Base-by-base conservation (phyloP, 1,140 invertebrate genomes). In the Rhizoglyphus robini region DNA sequence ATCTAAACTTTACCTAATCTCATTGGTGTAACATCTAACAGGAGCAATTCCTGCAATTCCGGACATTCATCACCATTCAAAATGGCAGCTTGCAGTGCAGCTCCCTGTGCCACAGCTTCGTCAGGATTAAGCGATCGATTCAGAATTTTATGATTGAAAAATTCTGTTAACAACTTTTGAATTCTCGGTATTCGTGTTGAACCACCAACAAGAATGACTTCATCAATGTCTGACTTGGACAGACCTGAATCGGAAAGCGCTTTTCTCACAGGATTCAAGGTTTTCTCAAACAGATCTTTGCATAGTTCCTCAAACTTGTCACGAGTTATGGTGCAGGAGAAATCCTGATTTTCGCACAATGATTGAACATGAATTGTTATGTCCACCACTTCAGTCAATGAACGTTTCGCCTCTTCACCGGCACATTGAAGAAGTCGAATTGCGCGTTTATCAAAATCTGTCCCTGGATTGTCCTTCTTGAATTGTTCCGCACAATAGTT, bases 401-500 rank as follows among this genome's bases (percentile, higher is more conserved):
- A 90, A 75, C 96, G 83, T 83, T 98, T 98, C 0, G 95, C 94
- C 76, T 96, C 96, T 76, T 98, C 95, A 18, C 96, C 92, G 78
- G 96, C 93, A 77, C 92, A 85, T 79, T 93, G 83, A 67, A 97
- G 81, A 78, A 96, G 96, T 78, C 96, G 92, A 2, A 96, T 89
- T 71, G 94, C 91, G 71, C 91, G 81, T 77, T 93, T 79, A 76
- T 96, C 92, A 74, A 83, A 74, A 98, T 90, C 73, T 97, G 94
- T 78, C 96, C 96, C 74, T 91, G 90, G 82, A 93, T 93, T 84
- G 96, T 97, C 80, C 96, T 96, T 81, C 97, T 97, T 84, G 95
- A 96, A 71, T 96, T 74, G 74, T 97, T 96, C n/a, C 73, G 96
- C 95, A 79, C 97, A 97, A 76, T 97, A 89, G 72, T 89, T 91